These are phyloP conservation scores for Philereme vetulata DNA, from an alignment of 2,888 invertebrate genomes.

Conservation along the genomic window DNA sequence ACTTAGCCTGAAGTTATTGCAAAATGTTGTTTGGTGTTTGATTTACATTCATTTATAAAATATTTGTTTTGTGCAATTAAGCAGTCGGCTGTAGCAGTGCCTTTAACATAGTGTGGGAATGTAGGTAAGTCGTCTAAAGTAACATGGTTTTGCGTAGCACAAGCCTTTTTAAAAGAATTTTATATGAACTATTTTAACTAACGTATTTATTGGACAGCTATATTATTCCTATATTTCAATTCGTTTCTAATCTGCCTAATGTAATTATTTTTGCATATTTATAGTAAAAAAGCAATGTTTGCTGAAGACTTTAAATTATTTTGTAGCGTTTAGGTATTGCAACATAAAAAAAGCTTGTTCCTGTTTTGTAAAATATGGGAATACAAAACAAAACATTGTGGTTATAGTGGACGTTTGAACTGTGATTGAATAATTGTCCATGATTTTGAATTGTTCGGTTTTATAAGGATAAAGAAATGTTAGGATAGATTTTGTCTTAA, in stretches of 20 bases:
- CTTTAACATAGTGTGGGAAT: conserved; percentile 17
- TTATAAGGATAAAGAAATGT: conserved; percentile 15
- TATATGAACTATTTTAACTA: conserved; percentile 2
- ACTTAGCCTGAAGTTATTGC: not conserved
- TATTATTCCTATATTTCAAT: not conserved
- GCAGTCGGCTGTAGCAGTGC: conserved; percentile 30
- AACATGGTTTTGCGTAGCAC: conserved; percentile 7
- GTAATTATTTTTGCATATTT: conserved; percentile 6
- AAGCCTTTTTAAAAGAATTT: conserved; percentile 15
- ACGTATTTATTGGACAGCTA: not conserved
- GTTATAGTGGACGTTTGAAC: not conserved
- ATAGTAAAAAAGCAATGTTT: not conserved
- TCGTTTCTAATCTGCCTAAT: not conserved
- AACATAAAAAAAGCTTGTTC: conserved; percentile 6
- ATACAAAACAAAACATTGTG: conserved; percentile 10
- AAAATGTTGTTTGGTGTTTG: not conserved
- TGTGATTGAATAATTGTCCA: not conserved
- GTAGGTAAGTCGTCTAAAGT: conserved; percentile 12
- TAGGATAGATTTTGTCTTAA: conserved; percentile 15
- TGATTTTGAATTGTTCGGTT: conserved; percentile 15
- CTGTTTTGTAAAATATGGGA: conserved; percentile 2
- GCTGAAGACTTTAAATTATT: conserved; percentile 3
- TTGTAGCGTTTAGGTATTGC: conserved; percentile 1
- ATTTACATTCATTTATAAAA: not conserved
- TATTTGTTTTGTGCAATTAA: not conserved